These are phyloP conservation scores for Ondatra zibethicus DNA, from an alignment of 2,113 vertebrate species.

Conservation along the genomic window DNA sequence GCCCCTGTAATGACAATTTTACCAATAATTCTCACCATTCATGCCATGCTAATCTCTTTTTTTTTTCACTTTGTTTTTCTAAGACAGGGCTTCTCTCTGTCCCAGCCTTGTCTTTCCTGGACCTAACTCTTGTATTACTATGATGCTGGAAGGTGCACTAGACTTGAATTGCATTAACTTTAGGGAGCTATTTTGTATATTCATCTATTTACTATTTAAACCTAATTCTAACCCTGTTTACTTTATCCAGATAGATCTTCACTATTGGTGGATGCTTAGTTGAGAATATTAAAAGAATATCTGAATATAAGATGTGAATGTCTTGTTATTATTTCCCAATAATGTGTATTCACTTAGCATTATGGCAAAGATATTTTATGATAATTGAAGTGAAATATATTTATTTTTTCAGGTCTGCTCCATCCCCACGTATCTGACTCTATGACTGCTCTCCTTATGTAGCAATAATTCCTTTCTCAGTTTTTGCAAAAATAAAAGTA, in stretches of 20 bases:
- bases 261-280: neutral
- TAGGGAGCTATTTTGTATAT: neutral
- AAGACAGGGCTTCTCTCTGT: too few species aligned
- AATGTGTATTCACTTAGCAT: neutral
- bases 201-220: neutral
- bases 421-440: rapidly evolving
- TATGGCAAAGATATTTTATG: neutral
- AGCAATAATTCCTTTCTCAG: neutral
- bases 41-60: neutral
- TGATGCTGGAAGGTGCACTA: neutral
- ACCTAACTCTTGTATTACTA: neutral
- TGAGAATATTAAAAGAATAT: neutral
- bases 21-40: slow-evolving; percentile 39
- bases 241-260: neutral
- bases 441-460: neutral
- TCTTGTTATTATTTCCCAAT: neutral
- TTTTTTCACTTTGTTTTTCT: too few species aligned
- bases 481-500: neutral
- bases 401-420: neutral
- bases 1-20: slow-evolving; percentile 45
- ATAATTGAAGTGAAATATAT: neutral
- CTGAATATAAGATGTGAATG: neutral
- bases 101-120: too few species aligned
- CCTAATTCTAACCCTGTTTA: neutral
- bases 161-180: neutral